Base-by-base conservation (phyloP, 2,113 vertebrate genomes). In the Nycticebus coucang region DNA sequence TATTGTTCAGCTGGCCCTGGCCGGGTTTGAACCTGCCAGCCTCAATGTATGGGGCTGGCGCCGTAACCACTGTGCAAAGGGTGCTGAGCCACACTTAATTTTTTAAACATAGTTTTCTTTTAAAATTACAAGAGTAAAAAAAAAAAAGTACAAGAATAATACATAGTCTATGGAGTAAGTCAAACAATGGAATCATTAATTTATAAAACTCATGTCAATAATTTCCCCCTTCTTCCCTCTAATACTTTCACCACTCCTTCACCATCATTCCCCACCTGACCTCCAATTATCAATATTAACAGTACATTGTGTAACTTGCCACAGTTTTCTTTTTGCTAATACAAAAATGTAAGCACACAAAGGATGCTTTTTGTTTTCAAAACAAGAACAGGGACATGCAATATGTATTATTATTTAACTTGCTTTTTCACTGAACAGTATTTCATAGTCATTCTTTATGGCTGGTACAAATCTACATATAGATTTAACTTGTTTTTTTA, bases 401-500 rank as follows among this genome's bases (percentile, higher is more conserved):
- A 50, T 78, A 72, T 18, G 91, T 11, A 80, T 59, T 93, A 53
- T n/a, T 68, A 6, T 55, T 55, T 7, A 90, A 35, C n/a, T 68
- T 91, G 22, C 19, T 71, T 71, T 93, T 89, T 77, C 5, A 68
- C 55, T 35, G 45, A 45, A 55, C 8, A 13, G 22, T 74, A 91
- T 77, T 33, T 82, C 21, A 69, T 45, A 55, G n/a, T 83, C 55
- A 82, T 71, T 69, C 22, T 18, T 81, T 22, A 72, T 94, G 24
- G n/a, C 57, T 80, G 41, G n/a, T 35, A 62, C n/a, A n/a, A n/a
- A n/a, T n/a, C n/a, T n/a, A 62, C 7, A 55, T n/a, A 72, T 79
- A 84, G 41, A 77, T 82, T 78, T 72, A 83, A 94, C 24, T 78
- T 35, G 33, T 83, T 68, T 89, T 89, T 85, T 89, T 69, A 71